Evolutionary conservation across 2,888 invertebrate genomes (phyloP).

Genomic region (Chrysodeixis includens): DNA sequence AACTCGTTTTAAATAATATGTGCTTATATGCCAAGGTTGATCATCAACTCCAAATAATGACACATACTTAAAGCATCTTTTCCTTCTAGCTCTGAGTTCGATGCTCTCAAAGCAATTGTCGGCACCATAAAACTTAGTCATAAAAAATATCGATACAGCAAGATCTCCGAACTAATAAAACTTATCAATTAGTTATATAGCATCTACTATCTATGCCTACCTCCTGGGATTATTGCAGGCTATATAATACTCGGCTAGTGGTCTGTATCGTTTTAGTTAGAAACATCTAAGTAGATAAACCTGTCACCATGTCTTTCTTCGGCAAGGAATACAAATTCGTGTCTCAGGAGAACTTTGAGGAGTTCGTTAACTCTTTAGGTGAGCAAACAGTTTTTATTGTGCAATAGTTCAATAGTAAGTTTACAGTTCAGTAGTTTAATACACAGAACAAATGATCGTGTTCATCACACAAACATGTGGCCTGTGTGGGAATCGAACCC

Average conservation of each 20-base stretch:
- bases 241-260: slow-evolving; percentile 32
- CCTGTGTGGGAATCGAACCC: too few species aligned
- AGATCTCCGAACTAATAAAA: slow-evolving; percentile 45
- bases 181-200: slow-evolving; percentile 33
- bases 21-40: too few species aligned
- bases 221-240: slow-evolving; percentile 31
- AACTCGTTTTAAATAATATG: too few species aligned
- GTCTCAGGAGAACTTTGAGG: slow-evolving; percentile 68
- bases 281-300: slow-evolving; percentile 2
- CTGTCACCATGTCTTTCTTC: slow-evolving; percentile 63
- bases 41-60: too few species aligned
- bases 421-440: too few species aligned
- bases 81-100: too few species aligned
- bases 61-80: too few species aligned
- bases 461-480: too few species aligned
- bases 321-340: slow-evolving; percentile 66
- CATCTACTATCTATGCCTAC: slow-evolving; percentile 30
- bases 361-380: slow-evolving; percentile 65
- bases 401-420: too few species aligned
- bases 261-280: slow-evolving; percentile 21
- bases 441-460: too few species aligned
- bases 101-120: not conserved
- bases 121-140: not conserved
- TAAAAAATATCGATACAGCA: slow-evolving; percentile 12
- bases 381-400: slow-evolving; percentile 35